Evolutionary conservation across 2,888 invertebrate genomes (phyloP), one percentile per base, ranked within the genome.

Genomic region (Andrena hattorfiana): DNA sequence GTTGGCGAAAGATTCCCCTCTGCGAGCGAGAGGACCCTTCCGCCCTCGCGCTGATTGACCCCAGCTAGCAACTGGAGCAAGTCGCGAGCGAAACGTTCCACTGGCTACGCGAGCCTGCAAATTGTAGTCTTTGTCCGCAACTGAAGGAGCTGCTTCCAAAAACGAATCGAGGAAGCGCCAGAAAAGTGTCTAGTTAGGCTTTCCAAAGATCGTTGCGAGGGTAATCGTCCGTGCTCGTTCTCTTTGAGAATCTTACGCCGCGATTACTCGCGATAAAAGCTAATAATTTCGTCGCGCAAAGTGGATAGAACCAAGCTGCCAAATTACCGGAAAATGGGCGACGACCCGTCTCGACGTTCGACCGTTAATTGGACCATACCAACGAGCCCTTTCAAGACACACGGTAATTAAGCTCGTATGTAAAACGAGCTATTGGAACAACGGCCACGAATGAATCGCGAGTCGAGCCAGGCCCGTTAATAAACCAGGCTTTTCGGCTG

Each of bases 291-390:
- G 32, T 56, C 56, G 10, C 16, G 20, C 20, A 5, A 35, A 32
- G 30, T 16, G 49, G 16, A 20, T 20, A 20, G 60, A 48, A 16
- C 59, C 2, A 2, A 2, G 5, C 10, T 20, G 62, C 13, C 16
- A n/a, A 79, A 68, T 79, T 51, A 32, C 8, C 60, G 8, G 60
- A 59, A 78, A 70, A 56, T n/a, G 10, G 32, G 16, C 35, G 30
- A 60, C 42, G 20, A 42, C 30, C 20, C n/a, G 10, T 7, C 3
- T n/a, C 62, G 32, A 70, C 62, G 74, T 75, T 69, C 67, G 73
- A 48, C 26, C 30, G 67, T 81, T 87, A 87, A 87, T 87, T 86
- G 74, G 77, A 71, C 79, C 66, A 74, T 68, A 64, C 81, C 81
- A 81, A 81, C 26, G 67, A 77, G 51, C 23, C 68, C 64, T 59